Percentiles rank a stretch among this genome's conserved stretches.
phyloP scores from a whole-genome alignment of 2,888 invertebrate species.

The Caenorhabditis wallacei region DNA sequence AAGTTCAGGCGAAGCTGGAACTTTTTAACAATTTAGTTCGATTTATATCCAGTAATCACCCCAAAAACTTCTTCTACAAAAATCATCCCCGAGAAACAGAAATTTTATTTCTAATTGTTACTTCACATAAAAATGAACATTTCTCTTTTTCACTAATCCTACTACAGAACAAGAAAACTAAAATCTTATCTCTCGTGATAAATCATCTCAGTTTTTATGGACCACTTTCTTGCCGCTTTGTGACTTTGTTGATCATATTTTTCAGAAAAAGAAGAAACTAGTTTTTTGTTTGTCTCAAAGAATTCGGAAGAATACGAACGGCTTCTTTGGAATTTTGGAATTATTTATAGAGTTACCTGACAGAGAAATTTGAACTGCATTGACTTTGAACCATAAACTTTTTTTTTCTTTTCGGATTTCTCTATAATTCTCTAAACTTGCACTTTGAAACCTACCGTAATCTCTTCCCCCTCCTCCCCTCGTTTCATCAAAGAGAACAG shows the following conservation, averaged over 20 bases:
- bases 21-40: no score
- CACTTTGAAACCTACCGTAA: not conserved
- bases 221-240: conserved; percentile 2
- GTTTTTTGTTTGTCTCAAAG: not conserved
- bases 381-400: no score
- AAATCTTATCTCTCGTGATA: conserved; percentile 10
- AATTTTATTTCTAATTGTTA: no score
- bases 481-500: not conserved
- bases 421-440: not conserved
- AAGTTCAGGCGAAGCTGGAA: no score
- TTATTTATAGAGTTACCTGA: conserved; percentile 7
- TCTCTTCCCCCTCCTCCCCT: not conserved
- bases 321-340: conserved; percentile 1
- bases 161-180: no score
- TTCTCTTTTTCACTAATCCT: no score
- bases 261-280: not conserved
- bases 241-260: conserved; percentile 5
- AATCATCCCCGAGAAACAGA: no score
- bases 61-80: no score
- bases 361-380: not conserved
- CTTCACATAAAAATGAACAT: no score
- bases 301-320: conserved; percentile 7
- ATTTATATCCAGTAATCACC: no score
- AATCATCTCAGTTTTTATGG: conserved; percentile 27
- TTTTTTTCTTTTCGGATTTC: not conserved